Evolutionary conservation across 2,888 invertebrate species (phyloP).

Genomic region (Scrobipalpa costella): DNA sequence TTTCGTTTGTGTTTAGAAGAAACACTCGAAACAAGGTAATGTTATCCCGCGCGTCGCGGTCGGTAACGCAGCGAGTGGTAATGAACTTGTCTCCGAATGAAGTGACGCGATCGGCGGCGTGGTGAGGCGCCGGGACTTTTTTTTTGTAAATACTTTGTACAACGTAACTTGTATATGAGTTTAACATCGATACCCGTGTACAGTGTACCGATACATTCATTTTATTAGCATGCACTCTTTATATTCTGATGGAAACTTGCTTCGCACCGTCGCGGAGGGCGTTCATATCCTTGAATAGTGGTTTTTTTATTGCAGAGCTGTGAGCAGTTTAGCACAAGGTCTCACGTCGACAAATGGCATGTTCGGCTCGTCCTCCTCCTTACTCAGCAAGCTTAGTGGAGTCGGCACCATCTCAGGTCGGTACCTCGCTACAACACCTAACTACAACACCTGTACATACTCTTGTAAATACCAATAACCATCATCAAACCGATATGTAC

Average conservation of each 20-base stretch:
- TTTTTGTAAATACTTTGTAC: conserved; percentile 26
- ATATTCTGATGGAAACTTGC: conserved; percentile 20
- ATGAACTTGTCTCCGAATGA: conserved; percentile 15
- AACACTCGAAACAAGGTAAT: neutral
- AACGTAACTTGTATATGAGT: conserved; percentile 29
- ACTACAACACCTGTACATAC: conserved; percentile 24
- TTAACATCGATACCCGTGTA: conserved; percentile 27
- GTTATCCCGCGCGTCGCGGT: neutral
- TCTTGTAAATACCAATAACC: conserved; percentile 10
- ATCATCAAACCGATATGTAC: conserved; percentile 22
- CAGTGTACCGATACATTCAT: conserved; percentile 30
- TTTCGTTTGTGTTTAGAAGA: neutral
- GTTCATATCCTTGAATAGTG: conserved; percentile 43
- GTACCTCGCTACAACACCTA: conserved; percentile 43
- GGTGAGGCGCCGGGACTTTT: conserved; percentile 14
- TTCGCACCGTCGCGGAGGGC: conserved; percentile 12
- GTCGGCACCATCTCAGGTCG: conserved; percentile 78
- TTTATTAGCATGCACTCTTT: conserved; percentile 28
- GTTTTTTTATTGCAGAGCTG: conserved; percentile 72
- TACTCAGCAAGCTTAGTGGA: conserved; percentile 77
- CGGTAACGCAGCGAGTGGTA: conserved; percentile 5
- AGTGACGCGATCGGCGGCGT: conserved; percentile 23
- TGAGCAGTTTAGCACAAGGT: conserved; percentile 79
- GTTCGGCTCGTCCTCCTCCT: conserved; percentile 88
- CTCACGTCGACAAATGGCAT: conserved; percentile 86